A percentile compares a stretch with the other conserved stretches of the same genome.
These are phyloP conservation scores for Dendrocopos noguchii DNA, from an alignment of 2,113 vertebrate species.

Conservation along the genomic window DNA sequence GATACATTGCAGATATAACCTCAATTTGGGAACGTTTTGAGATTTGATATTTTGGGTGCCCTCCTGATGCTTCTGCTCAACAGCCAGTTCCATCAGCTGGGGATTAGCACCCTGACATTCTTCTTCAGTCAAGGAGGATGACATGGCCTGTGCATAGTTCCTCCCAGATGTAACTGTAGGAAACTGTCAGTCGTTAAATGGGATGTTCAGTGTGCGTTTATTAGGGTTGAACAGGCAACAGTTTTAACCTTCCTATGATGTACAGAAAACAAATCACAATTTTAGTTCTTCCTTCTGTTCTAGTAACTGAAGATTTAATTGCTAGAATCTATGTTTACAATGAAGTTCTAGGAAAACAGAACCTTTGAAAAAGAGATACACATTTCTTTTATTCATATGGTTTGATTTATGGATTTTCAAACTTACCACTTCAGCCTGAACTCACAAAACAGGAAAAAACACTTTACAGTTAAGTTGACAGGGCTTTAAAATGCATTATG, in stretches of 20 bases:
- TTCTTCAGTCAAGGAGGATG: not conserved
- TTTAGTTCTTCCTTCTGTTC: conserved; percentile 5
- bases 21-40: not conserved
- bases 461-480: conserved; percentile 87
- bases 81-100: not conserved
- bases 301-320: conserved; percentile 22
- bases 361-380: conserved; percentile 23
- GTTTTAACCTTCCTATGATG: not conserved
- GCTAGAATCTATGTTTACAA: not conserved
- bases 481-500: conserved; percentile 82
- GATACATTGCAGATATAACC: not conserved
- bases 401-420: conserved; percentile 59
- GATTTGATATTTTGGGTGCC: not conserved
- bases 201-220: not conserved
- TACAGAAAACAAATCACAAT: conserved; percentile 18
- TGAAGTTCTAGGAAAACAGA: conserved; percentile 15
- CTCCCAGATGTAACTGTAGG: not conserved
- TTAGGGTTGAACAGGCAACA: not conserved
- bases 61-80: not conserved
- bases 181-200: not conserved
- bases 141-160: not conserved
- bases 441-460: conserved; percentile 84
- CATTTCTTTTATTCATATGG: conserved; percentile 58
- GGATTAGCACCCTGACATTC: not conserved
- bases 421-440: conserved; percentile 73